Percentiles rank a stretch among this genome's conserved stretches.
Conservation (phyloP, 2,113 vertebrate species). For the Dryoscopus gambensis region DNA sequence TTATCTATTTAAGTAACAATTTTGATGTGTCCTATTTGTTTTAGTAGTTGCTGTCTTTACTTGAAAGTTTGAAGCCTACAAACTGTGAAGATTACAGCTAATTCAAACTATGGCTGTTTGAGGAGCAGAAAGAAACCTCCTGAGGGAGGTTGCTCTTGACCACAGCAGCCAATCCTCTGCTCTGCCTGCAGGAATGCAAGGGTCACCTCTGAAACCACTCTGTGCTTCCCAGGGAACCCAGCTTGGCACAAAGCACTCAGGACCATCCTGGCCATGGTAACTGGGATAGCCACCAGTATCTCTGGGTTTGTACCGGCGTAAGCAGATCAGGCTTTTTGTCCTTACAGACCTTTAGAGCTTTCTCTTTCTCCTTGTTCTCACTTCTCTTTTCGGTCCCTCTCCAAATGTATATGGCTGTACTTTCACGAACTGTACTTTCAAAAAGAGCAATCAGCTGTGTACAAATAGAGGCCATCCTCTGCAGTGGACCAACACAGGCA, state of each 20-base stretch:
- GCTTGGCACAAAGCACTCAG: background rate
- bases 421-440: background rate
- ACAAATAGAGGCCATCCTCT: background rate
- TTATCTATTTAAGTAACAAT: background rate
- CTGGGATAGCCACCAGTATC: background rate
- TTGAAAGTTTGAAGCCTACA: background rate
- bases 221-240: background rate
- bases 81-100: background rate
- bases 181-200: accelerated
- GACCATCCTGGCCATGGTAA: accelerated
- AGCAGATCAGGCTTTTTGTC: background rate
- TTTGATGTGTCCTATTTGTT: background rate
- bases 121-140: background rate
- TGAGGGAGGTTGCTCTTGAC: background rate
- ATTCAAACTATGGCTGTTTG: background rate
- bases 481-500: accelerated
- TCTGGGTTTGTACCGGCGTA: accelerated
- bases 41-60: background rate
- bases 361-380: background rate
- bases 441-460: accelerated
- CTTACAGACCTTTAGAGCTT: background rate
- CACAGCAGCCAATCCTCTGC: accelerated
- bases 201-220: background rate
- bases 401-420: background rate
- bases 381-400: background rate